A percentile compares a stretch with the other conserved stretches of the same genome.
phyloP scores from a whole-genome alignment of 1,140 invertebrate genomes.

The Philotrypesis tridentata region DNA sequence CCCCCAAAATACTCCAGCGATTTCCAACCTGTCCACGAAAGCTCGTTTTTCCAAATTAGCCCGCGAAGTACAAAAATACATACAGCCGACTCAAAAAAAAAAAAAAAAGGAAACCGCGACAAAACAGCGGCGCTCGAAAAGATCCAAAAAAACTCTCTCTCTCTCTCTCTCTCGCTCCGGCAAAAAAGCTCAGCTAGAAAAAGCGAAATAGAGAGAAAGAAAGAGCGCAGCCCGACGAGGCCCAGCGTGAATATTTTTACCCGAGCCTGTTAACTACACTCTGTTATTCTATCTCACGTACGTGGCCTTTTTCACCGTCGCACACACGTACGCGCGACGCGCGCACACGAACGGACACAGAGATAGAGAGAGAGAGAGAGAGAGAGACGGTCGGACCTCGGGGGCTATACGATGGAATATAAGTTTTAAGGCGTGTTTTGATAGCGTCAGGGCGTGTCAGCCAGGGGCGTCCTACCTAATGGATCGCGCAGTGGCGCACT shows the following conservation, averaged over 20 bases:
- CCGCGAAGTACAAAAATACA: not conserved
- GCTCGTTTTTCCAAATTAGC: not conserved
- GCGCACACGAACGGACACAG: not conserved
- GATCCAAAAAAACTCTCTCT: not conserved
- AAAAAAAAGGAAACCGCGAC: no score
- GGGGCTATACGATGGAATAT: slow-evolving; percentile 59
- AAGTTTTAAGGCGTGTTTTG: slow-evolving; percentile 71
- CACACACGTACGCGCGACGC: slow-evolving; percentile 7
- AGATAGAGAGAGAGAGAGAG: not conserved
- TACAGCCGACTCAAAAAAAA: not conserved
- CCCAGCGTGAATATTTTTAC: slow-evolving; percentile 66
- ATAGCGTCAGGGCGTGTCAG: slow-evolving; percentile 70
- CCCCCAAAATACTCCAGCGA: no score
- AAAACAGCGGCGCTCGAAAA: not conserved
- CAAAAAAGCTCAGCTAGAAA: not conserved
- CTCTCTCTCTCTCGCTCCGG: not conserved
- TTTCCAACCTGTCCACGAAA: not conserved
- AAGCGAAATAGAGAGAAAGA: not conserved
- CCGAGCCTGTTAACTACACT: slow-evolving; percentile 66
- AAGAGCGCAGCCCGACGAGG: slow-evolving; percentile 4
- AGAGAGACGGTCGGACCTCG: not conserved
- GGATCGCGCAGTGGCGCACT: slow-evolving; percentile 63
- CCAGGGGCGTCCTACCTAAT: slow-evolving; percentile 67
- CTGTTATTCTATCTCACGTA: slow-evolving; percentile 69
- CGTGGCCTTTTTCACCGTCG: slow-evolving; percentile 58